Base-by-base conservation (phyloP, 2,113 vertebrate species). In the Brachyhypopomus occidentalis region DNA sequence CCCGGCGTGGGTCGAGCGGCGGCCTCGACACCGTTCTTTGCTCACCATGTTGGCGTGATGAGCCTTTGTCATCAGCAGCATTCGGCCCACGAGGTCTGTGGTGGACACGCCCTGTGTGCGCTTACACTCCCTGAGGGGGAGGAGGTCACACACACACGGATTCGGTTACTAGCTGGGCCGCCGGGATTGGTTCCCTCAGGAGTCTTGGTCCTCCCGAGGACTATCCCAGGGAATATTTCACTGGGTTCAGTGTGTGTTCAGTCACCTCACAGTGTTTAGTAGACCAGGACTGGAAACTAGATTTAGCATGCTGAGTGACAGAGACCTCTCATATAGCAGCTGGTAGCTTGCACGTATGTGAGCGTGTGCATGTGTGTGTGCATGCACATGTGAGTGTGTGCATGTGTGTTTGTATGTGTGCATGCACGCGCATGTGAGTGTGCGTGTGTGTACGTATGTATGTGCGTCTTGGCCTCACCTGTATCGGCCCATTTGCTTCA, bases 101-200 rank as follows among this genome's bases (percentile, higher is more conserved):
- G 98, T 99, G 58, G 98, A 99, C 79, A 99, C 98, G 2, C 98
- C 98, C 84, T 99, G 97, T 9, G 98, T 99, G 80, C 98, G 95
- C 84, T 95, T 95, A 87, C 98, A 99, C 87, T 99, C 98, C 90
- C 98, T 99, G 92, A 14, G 45, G 45, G 12, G 12, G 45, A 52
- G 45, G 12, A 52, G 11, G 45, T 2, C 9, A 83, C 87, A 60
- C 48, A 63, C 41, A 30, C 59, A 20, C 64, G 22, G 48, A 41
- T 23, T 41, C 2, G 41, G 41, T 41, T 41, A 41, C 41, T 41
- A 41, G 41, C 41, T 41, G 5, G 30, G 30, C 30, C 30, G 3
- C 30, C 3, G 30, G 30, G 30, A 30, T 30, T 30, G 30, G 30
- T 3, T 30, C 30, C 30, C 30, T 30, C 30, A 2, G 30, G 30